Base-by-base conservation (phyloP, 2,888 invertebrate genomes). In the Harpalus rubripes region DNA sequence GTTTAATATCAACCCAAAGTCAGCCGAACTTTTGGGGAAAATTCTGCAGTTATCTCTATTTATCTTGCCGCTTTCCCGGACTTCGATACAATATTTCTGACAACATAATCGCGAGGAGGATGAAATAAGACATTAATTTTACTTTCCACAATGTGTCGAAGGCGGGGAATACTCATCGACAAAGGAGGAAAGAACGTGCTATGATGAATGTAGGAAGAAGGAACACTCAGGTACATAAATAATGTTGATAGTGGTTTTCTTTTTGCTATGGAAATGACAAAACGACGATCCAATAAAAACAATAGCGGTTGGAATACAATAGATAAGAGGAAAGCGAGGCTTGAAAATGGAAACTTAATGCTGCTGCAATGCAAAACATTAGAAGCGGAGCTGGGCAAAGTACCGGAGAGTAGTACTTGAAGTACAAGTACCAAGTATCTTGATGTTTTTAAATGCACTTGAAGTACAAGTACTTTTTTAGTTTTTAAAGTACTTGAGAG, bases 81-180 rank as follows among this genome's bases (percentile, higher is more conserved):
- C 74, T 82, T 84, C 85, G 85, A 85, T 86, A 85, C 86, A 84
- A 84, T 78, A 79, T 85, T 85, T 86, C 85, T 85, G 86, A 85
- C 85, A 86, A 78, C 85, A 84, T 86, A 86, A 86, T 86, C 85
- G 85, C 81, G 78, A 74, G 41, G 44, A 68, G 74, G 85, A 84
- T 85, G 63, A 81, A 78, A 78, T 63, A 63, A 63, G 63, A 63
- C 63, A 63, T 85, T 85, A 84, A 85, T 85, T 85, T 85, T 84
- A 84, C 83, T 83, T 83, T 83, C 83, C 16, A 12, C 32, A 32
- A 61, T 16, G 18, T 61, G 61, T 61, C 80, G 61, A 80, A 80
- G 44, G 32, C 1, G 12, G 44, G 44, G 44, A 52, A 12, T 12
- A 41, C 41, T 81, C 68, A 68, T 56, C 56, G 78, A 22, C 22